A percentile compares a stretch with the other conserved stretches of the same genome.
Conservation (phyloP, 2,113 vertebrate species). For the Myrmecobius fasciatus region DNA sequence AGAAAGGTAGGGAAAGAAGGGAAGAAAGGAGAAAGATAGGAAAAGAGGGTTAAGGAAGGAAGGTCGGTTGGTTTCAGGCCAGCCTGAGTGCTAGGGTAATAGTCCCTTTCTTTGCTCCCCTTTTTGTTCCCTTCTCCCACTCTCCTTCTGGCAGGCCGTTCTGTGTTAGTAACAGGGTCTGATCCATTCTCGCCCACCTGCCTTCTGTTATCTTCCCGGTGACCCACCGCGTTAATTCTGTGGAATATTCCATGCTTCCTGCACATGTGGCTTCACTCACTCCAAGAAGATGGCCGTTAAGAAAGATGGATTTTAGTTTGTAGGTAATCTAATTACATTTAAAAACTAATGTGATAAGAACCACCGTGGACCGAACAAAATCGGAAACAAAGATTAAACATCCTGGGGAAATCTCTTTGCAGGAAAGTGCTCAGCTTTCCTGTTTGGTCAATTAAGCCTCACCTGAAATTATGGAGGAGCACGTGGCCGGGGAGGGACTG, state of each 20-base stretch:
- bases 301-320: neutral
- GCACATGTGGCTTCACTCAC: neutral
- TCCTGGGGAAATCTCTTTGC: slow-evolving; percentile 19
- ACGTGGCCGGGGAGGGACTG: neutral
- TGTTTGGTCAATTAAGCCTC: neutral
- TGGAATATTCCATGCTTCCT: neutral
- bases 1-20: no score
- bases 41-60: no score
- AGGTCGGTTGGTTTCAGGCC: neutral
- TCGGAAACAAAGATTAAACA: slow-evolving; percentile 14
- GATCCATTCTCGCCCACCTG: neutral
- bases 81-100: neutral
- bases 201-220: neutral
- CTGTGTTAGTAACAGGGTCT: neutral
- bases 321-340: neutral
- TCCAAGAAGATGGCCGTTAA: neutral
- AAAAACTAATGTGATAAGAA: slow-evolving; percentile 21
- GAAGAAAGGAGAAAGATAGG: no score
- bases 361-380: slow-evolving; percentile 25
- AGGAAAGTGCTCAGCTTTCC: neutral
- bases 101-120: neutral
- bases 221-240: neutral
- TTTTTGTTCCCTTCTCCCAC: neutral
- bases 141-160: neutral
- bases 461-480: neutral